Conservation (phyloP, 2,888 invertebrate species). For the Malthinus flaveolus region DNA sequence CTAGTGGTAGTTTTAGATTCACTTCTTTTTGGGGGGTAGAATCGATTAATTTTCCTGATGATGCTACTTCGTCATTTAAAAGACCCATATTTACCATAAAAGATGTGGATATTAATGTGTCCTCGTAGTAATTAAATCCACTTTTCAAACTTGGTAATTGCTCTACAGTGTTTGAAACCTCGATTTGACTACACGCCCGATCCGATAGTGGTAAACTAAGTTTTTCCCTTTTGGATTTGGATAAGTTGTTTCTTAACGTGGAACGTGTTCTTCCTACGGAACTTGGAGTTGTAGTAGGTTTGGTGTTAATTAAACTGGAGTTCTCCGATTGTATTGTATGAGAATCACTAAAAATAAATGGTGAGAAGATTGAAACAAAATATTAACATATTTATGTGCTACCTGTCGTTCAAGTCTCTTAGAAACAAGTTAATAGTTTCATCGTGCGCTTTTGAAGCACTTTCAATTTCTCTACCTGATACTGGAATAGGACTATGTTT, state of each 20-base stretch:
- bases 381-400: no score
- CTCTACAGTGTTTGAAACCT: background rate
- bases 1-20: background rate
- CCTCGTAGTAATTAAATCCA: background rate
- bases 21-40: background rate
- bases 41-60: background rate
- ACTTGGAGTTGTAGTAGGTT: no score
- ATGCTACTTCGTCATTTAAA: background rate
- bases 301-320: no score
- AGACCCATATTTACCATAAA: background rate
- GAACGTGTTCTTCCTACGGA: no score
- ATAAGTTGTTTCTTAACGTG: no score
- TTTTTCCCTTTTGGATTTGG: background rate
- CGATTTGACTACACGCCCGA: background rate
- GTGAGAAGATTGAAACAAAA: no score
- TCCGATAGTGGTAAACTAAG: background rate
- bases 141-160: background rate
- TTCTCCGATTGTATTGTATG: no score
- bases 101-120: constrained; percentile 1
- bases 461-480: constrained; percentile 2
- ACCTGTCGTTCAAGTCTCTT: background rate
- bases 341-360: no score
- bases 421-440: no score
- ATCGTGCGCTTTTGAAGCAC: background rate
- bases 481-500: constrained; percentile 41